Base-by-base conservation (phyloP, 2,888 invertebrate species). In the Clitarchus hookeri region DNA sequence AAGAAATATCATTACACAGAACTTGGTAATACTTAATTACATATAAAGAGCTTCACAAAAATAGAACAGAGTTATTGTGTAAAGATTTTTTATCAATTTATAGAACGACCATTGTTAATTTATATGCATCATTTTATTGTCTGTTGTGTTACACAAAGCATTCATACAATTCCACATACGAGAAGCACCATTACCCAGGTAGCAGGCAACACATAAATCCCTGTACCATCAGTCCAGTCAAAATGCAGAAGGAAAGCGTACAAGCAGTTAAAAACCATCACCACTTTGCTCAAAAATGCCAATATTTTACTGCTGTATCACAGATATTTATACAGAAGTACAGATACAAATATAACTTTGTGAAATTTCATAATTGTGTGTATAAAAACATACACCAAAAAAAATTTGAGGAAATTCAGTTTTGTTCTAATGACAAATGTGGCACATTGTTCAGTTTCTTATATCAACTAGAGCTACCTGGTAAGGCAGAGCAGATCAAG, bases 1-100 rank as follows among this genome's bases (percentile, higher is more conserved):
- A 65, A 65, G 65, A 65, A 65, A n/a, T 65, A 65, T 65, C 65
- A 65, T 65, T 65, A 65, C 65, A 65, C n/a, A 65, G 65, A 65
- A n/a, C 65, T n/a, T 65, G 16, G n/a, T 65, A 65, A 65, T 65
- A 65, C 19, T 65, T 65, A 0, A 65, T n/a, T 65, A 65, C 65
- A 65, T 65, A 65, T 65, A 65, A 65, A 65, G 65, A 65, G 65
- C 6, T 11, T 65, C 65, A 65, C 65, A 65, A 65, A 65, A 65
- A 65, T 65, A 65, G 65, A 19, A 65, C 65, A 65, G 16, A 65
- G n/a, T 65, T 65, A n/a, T 65, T 9, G n/a, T 65, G 65, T 65
- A 65, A 65, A n/a, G 19, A 11, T 65, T 65, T 65, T 65, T 65
- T n/a, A n/a, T n/a, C 36, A 36, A n/a, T 65, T n/a, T 65, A 0